Percentiles rank a stretch among this genome's conserved stretches.
phyloP scores from a whole-genome alignment of 1,140 invertebrate genomes.

The Drosophila triauraria region DNA sequence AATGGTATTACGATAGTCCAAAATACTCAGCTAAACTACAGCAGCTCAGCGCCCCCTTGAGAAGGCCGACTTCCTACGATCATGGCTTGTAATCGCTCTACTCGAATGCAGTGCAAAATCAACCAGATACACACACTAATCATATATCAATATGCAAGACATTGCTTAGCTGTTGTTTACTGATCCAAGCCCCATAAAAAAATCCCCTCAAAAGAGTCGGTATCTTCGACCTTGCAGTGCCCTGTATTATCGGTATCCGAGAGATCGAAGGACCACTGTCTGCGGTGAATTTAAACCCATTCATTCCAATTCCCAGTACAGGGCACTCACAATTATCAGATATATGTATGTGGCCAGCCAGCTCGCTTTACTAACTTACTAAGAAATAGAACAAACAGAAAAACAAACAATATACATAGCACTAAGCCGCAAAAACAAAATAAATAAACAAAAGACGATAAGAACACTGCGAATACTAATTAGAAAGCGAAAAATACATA shows the following conservation, averaged over 20 bases:
- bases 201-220: constrained; percentile 10
- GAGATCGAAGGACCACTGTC: background rate
- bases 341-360: constrained; percentile 24
- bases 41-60: constrained; percentile 16
- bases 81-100: constrained; percentile 42
- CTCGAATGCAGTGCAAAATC: constrained; percentile 45
- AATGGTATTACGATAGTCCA: constrained; percentile 70
- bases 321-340: constrained; percentile 26
- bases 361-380: constrained; percentile 48
- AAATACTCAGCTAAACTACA: constrained; percentile 48
- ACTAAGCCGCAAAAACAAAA: constrained; percentile 55
- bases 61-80: constrained; percentile 67
- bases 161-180: constrained; percentile 41
- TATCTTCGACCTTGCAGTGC: constrained; percentile 29
- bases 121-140: constrained; percentile 30
- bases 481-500: constrained; percentile 62
- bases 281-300: constrained; percentile 27
- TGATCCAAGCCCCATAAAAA: constrained; percentile 11
- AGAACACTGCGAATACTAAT: constrained; percentile 58
- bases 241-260: background rate
- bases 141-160: constrained; percentile 48
- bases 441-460: constrained; percentile 52
- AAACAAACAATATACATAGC: constrained; percentile 27
- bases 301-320: constrained; percentile 13
- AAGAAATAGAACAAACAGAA: constrained; percentile 22